Percentiles rank a stretch among this genome's conserved stretches.
Conservation (phyloP, 2,797 vertebrate genomes). For the Eupleurogrammus muticus region DNA sequence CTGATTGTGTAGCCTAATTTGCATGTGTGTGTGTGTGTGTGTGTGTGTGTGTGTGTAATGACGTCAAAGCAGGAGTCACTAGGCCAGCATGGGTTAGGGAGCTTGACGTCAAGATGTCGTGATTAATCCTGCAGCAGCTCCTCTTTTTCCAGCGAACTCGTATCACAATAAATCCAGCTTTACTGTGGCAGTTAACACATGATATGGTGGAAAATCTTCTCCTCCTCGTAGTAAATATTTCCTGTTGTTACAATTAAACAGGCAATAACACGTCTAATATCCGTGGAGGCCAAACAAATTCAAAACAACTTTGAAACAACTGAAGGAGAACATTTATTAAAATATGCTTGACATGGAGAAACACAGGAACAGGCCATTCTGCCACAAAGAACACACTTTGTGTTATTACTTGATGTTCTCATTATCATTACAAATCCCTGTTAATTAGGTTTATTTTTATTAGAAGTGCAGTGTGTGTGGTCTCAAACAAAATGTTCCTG, state of each 20-base stretch:
- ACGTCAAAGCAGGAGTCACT: conserved; percentile 18
- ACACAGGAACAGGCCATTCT: neutral
- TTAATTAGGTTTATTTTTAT: too few relatives aligned
- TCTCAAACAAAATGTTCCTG: too few relatives aligned
- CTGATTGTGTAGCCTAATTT: neutral
- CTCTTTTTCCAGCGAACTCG: conserved; percentile 1
- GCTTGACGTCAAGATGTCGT: conserved; percentile 29
- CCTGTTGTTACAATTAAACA: neutral
- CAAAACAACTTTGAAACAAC: neutral
- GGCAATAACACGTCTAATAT: neutral
- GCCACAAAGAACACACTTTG: neutral
- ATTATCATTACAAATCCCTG: too few relatives aligned
- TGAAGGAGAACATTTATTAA: too few relatives aligned
- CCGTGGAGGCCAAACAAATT: neutral
- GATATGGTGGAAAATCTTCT: neutral
- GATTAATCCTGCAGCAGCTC: conserved; percentile 15
- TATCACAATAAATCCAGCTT: neutral
- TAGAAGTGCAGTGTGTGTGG: too few relatives aligned
- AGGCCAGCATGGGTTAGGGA: conserved; percentile 1
- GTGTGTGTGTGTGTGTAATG: conserved; percentile 15
- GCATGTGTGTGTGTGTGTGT: neutral
- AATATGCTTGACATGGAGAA: neutral
- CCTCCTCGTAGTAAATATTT: neutral
- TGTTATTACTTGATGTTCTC: too few relatives aligned
- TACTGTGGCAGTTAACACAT: neutral